Evolutionary conservation across 2,113 vertebrate genomes (phyloP), one percentile per base, ranked within the genome.

Genomic region (Podarcis cretensis): DNA sequence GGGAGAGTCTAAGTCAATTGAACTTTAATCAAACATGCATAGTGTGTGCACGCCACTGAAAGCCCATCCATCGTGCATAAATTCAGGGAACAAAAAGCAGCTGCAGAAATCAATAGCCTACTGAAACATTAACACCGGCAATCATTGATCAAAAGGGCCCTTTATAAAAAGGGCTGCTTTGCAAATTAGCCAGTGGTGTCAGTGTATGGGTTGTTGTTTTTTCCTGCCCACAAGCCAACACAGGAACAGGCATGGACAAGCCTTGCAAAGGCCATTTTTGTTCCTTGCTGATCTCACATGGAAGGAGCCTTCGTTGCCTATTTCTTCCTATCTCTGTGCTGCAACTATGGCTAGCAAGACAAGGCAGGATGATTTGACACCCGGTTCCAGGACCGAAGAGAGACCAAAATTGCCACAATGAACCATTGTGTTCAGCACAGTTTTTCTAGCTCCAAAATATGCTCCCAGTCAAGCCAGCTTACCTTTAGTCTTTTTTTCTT

Each of bases 1-100:
- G 96, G 48, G 48, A 54, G 9, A 54, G 48, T 54, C 81, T 95
- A 96, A 98, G 98, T 97, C 98, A 98, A 98, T 96, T 96, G 97
- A 98, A 98, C 97, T 97, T 98, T 97, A 98, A 99, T 99, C 98
- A 98, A 98, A 99, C 98, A 98, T 98, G 98, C 97, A 96, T n/a
- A 95, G 96, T 23, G 95, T 80, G 94, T 87, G 93, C 96, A 10
- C 88, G 96, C 96, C 86, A 20, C 37, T 18, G 94, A 97, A 94
- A 95, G 71, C 80, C 73, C 80, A 65, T 96, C 97, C 91, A 81
- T 88, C 83, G 93, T 92, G 94, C 97, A 97, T 97, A 97, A 97
- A 98, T 97, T 96, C 97, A 94, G 95, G 92, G 96, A 96, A 98
- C 97, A 98, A 98, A 54, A 98, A 98, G 97, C 97, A 93, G 94